Base-by-base conservation (phyloP, 1,140 invertebrate genomes). In the Drosophila albomicans region DNA sequence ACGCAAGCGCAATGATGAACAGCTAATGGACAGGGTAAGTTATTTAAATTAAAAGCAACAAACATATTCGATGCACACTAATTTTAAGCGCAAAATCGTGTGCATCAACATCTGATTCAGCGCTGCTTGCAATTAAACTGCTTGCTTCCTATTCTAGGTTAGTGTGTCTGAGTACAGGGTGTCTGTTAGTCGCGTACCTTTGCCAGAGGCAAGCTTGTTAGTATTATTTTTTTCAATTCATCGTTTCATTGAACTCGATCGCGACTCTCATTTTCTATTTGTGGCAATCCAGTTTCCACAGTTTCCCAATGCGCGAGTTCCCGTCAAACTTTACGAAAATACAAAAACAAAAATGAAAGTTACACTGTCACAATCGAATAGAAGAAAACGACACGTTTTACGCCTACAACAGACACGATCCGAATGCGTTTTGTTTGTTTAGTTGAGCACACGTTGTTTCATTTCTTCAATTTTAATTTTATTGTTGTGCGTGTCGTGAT, bases 1-100 rank as follows among this genome's bases (percentile, higher is more conserved):
- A 15, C 91, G 91, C 58, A 91, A 89, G 67, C 87, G 91, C 1
- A 92, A 92, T 51, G 91, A 92, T 71, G 91, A 92, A 20, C 91
- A 92, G 45, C 71, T 92, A 11, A 81, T 80, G 75, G 90, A 91
- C 57, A 84, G 91, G 81, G 91, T 92, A 46, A 91, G 89, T 68
- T 28, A n/a, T 28, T 43, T 57, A 48, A 11, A 43, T 2, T 20
- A 51, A 13, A 13, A 25, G 20, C 20, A 25, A 25, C 20, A 4
- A 25, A 25, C 0, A 25, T 25, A 25, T 25, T 25, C n/a, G 13
- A 52, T 13, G 38, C 3, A n/a, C 3, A 43, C 10, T 38, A 10
- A 38, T 7, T 38, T 38, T 10, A 3, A 2, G n/a, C 41, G 5
- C 1, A 13, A 43, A 25, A 25, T 25, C 20, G 20, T 38, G 6